phyloP scores from a whole-genome alignment of 2,797 vertebrate species.

The Eulemur albifrons region DNA sequence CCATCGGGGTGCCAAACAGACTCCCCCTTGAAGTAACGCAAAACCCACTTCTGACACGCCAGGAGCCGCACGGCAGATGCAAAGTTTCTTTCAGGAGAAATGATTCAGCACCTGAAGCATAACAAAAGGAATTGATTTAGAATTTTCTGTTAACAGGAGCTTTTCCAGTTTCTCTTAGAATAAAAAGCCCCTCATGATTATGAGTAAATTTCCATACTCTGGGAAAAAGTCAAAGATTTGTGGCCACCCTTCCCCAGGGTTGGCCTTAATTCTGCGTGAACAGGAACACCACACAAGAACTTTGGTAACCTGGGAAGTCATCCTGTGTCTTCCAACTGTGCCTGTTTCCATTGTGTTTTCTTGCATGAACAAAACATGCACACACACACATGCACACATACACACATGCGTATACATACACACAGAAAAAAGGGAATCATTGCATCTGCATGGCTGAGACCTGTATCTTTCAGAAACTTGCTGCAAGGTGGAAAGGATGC shows the following conservation, averaged over 20 bases:
- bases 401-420: background rate
- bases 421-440: background rate
- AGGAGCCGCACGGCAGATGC: background rate
- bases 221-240: background rate
- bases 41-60: background rate
- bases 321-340: background rate
- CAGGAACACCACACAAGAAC: background rate
- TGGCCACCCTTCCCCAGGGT: background rate
- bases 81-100: background rate
- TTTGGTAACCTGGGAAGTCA: background rate
- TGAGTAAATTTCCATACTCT: background rate
- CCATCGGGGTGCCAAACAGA: background rate
- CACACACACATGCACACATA: background rate
- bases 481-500: background rate
- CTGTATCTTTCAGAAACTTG: background rate
- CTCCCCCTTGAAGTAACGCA: background rate
- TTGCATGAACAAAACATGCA: background rate
- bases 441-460: background rate
- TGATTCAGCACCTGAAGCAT: constrained; percentile 23
- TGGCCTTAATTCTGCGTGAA: background rate
- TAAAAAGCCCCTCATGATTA: background rate
- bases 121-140: constrained; percentile 57
- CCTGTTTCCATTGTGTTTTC: background rate
- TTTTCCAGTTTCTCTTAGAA: background rate
- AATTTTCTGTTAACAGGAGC: constrained; percentile 29